Base-by-base conservation (phyloP, 1,140 invertebrate species). In the Lysiphlebus fabarum region DNA sequence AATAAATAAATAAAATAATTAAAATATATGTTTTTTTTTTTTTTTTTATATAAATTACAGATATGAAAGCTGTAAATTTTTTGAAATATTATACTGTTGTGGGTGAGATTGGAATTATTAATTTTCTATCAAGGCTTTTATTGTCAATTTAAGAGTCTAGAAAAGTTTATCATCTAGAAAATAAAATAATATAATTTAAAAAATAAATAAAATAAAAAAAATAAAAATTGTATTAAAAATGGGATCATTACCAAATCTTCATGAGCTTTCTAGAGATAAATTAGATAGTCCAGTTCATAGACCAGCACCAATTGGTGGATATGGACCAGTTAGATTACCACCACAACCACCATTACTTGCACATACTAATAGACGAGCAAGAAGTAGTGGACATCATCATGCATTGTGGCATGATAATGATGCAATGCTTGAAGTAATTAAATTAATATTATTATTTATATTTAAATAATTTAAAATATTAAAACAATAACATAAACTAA, bases 241-340 rank as follows among this genome's bases (percentile, higher is more conserved):
- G 85, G 84, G 85, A 33, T 86, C 84, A 60, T 61, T 86, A 60
- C 85, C 85, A 42, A 86, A 86, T 76, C 68, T 86, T 12, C 84
- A 85, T 63, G 83, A 85, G 64, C 72, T 85, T 55, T 76, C 79
- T 11, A 49, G 14, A 76, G 74, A 75, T 8, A 78, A 77, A 44
- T 69, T 75, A 12, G 68, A 69, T 51, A 70, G 70, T 53, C 70
- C 72, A n/a, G 67, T 73, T 12, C 64, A 70, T 44, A 65, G 71
- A 55, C 66, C 72, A 33, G 70, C 70, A 5, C 67, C 73, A 6
- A 65, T 72, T 44, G 68, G 68, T 48, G 63, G 67, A 56, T 59
- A 67, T 14, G 69, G 72, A 6, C 70, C 68, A 9, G 58, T 68
- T 10, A 67, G 65, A 62, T 58, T 71, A 55, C 73, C 65, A 49